These are phyloP conservation scores for Holacanthella duospinosa DNA, from an alignment of 2,888 invertebrate genomes.

Conservation along the genomic window DNA sequence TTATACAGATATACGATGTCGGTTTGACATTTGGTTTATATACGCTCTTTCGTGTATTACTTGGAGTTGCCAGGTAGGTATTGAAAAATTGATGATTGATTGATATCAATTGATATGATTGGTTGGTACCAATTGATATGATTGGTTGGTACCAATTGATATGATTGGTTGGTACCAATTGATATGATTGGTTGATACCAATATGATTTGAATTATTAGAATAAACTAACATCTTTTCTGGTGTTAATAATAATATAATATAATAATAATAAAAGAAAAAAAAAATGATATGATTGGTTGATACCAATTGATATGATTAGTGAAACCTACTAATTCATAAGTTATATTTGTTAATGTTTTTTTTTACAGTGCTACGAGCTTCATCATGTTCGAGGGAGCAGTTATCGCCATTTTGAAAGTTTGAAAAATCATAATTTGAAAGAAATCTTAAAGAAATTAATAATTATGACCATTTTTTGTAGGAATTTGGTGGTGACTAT, in stretches of 20 bases:
- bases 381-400: slow-evolving; percentile 68
- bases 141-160: no score
- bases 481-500: slow-evolving; percentile 53
- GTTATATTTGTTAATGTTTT: slow-evolving; percentile 18
- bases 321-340: neutral
- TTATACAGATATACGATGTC: slow-evolving; percentile 45
- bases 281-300: no score
- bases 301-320: neutral
- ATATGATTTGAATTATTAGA: no score
- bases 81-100: no score
- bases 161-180: no score
- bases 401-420: slow-evolving; percentile 58
- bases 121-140: no score
- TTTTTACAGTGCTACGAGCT: slow-evolving; percentile 48
- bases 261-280: no score
- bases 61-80: slow-evolving; percentile 42
- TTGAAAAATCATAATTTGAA: slow-evolving; percentile 5
- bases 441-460: neutral
- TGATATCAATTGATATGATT: no score
- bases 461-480: slow-evolving; percentile 9
- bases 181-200: no score
- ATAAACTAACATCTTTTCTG: no score
- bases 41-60: slow-evolving; percentile 36
- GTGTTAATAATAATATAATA: no score
- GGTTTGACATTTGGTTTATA: slow-evolving; percentile 62